Evolutionary conservation across 2,797 vertebrate species (phyloP), one percentile per base, ranked within the genome.

Genomic region (Tragopan temminckii): DNA sequence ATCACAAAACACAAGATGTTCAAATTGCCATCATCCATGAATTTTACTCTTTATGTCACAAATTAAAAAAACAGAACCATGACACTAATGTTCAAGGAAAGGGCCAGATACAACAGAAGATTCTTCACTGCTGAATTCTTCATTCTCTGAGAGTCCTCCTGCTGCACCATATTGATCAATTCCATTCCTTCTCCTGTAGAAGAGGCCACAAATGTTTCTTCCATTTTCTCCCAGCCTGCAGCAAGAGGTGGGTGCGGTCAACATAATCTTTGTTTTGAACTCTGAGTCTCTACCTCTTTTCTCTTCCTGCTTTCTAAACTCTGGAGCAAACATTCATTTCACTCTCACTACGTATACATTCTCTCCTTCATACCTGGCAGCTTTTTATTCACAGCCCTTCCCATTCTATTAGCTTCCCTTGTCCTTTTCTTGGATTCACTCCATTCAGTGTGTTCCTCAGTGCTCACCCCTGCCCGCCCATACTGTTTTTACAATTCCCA

Each of bases 111-210:
- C 15, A 94, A 63, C 5, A 93, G 40, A 33, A 88, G 76, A 69
- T 94, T 46, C 7, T 62, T 93, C 45, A 84, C 9, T 0, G 91
- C 92, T 24, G 88, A 74, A 16, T 85, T 94, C 14, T 38, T 95
- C 71, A 20, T 74, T 53, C 2, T 42, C 19, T 71, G 29, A 9
- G 27, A 90, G 71, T 14, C 91, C 66, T 93, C 88, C 0, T 59
- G 77, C 80, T 96, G 88, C 25, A 85, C 96, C 97, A 98, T 98
- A 90, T 97, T 27, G 6, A 97, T 88, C 48, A 89, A 10, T 24
- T 98, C 90, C 92, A 90, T 97, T 70, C 59, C 88, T 95, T 98
- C 97, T 7, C 97, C 97, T 63, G 82, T 90, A 5, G 98, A 98
- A 0, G 97, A 97, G 67, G 90, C 97, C 95, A 96, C 43, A 62